A percentile compares a stretch with the other conserved stretches of the same genome.
These are phyloP conservation scores for Calycopis cecrops DNA, from an alignment of 1,140 invertebrate species.

Conservation along the genomic window DNA sequence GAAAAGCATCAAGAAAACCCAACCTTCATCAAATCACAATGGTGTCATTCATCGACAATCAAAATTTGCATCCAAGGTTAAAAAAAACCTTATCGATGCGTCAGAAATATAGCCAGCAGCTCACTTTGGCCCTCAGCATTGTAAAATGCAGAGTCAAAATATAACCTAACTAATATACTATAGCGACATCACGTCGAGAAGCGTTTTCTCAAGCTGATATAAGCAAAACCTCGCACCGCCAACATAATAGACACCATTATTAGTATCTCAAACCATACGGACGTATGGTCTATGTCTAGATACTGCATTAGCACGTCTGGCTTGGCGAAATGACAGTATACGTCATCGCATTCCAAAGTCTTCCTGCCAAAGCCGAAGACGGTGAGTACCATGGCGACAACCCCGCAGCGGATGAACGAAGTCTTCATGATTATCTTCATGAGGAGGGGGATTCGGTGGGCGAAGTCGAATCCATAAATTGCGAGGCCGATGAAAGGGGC, in stretches of 20 bases:
- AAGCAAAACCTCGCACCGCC: slow-evolving; percentile 73
- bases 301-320: slow-evolving; percentile 76
- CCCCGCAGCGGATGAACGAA: slow-evolving; percentile 78
- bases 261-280: slow-evolving; percentile 73
- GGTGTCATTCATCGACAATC: too few relatives aligned
- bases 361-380: slow-evolving; percentile 78
- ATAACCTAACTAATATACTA: too few relatives aligned
- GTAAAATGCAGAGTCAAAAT: too few relatives aligned
- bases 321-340: slow-evolving; percentile 78
- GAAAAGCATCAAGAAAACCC: too few relatives aligned
- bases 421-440: slow-evolving; percentile 79
- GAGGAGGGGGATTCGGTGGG: slow-evolving; percentile 73
- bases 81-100: too few relatives aligned
- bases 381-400: slow-evolving; percentile 76
- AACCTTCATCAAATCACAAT: too few relatives aligned
- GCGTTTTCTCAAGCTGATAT: slow-evolving; percentile 72
- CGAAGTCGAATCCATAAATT: slow-evolving; percentile 81
- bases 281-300: slow-evolving; percentile 73
- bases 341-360: slow-evolving; percentile 75
- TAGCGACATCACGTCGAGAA: slow-evolving; percentile 70
- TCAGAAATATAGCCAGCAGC: too few relatives aligned
- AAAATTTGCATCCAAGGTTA: too few relatives aligned
- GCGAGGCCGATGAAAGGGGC: slow-evolving; percentile 79
- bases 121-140: too few relatives aligned
- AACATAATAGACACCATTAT: slow-evolving; percentile 72